A percentile compares a stretch with the other conserved stretches of the same genome.
Conservation (phyloP, 2,888 invertebrate species). For the Caenorhabditis panamensis region DNA sequence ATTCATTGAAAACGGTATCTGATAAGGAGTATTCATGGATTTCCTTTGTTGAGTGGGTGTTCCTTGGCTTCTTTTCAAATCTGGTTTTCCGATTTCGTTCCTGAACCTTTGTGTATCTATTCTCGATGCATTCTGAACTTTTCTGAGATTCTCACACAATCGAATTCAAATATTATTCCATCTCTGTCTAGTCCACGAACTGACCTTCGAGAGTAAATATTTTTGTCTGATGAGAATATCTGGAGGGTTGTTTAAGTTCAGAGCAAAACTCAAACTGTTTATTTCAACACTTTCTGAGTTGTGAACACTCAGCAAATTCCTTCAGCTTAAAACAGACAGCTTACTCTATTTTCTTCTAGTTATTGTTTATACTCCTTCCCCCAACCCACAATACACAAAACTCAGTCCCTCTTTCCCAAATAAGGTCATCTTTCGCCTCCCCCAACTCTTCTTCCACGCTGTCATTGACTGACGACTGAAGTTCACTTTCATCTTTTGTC, state of each 20-base stretch:
- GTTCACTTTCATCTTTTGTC: constrained; percentile 36
- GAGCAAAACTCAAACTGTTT: too few species aligned
- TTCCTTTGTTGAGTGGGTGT: too few species aligned
- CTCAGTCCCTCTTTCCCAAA: constrained; percentile 10
- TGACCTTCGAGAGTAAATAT: not conserved
- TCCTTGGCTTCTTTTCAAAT: too few species aligned
- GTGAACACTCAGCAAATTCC: too few species aligned
- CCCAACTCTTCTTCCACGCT: constrained; percentile 29
- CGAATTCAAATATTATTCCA: not conserved
- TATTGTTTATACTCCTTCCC: not conserved
- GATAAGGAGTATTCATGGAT: not conserved
- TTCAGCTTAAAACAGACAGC: not conserved
- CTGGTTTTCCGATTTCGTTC: too few species aligned
- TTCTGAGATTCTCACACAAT: not conserved
- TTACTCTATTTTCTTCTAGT: not conserved
- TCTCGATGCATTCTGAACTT: not conserved
- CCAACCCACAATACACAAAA: constrained; percentile 4
- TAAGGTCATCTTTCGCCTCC: constrained; percentile 19
- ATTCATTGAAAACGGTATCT: not conserved
- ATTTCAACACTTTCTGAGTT: too few species aligned
- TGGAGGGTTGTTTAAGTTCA: too few species aligned
- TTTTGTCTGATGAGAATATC: not conserved
- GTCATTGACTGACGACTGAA: constrained; percentile 44
- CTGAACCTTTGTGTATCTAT: too few species aligned
- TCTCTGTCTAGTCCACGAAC: not conserved